Conservation (phyloP, 35 echinoderm and acorn worm genomes). For the Heliocidaris tuberculata region DNA sequence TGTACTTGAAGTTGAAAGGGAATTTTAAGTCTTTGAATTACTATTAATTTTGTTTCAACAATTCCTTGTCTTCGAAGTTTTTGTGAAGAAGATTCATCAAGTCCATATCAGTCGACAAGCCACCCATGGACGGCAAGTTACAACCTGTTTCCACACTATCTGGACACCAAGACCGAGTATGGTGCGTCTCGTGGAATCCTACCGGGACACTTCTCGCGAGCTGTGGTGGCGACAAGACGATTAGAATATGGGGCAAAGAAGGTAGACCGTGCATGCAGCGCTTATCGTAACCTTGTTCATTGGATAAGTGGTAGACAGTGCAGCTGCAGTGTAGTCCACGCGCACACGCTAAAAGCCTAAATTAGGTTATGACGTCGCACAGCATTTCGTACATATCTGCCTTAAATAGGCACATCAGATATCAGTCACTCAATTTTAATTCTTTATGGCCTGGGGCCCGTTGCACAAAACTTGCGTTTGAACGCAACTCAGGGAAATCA, state of each 20-base stretch:
- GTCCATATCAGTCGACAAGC: neutral
- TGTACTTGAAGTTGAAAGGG: too few species aligned
- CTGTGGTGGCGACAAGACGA: slow-evolving; percentile 89
- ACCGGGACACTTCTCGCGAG: slow-evolving; percentile 79
- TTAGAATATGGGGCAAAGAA: slow-evolving; percentile 90
- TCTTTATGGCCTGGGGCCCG: too few species aligned
- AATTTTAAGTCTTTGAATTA: neutral
- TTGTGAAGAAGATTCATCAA: neutral
- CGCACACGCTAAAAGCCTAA: too few species aligned
- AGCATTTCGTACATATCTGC: too few species aligned
- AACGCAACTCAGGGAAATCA: too few species aligned
- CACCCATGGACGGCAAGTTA: slow-evolving; percentile 61
- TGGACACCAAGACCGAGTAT: slow-evolving; percentile 85
- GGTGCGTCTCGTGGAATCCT: slow-evolving; percentile 85
- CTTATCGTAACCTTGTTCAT: too few species aligned
- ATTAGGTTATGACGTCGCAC: too few species aligned
- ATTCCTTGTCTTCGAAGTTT: neutral
- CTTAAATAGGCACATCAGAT: too few species aligned
- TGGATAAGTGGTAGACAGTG: too few species aligned
- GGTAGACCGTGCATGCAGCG: neutral
- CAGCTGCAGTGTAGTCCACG: too few species aligned
- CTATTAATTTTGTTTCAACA: neutral
- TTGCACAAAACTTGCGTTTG: too few species aligned
- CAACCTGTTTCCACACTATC: slow-evolving; percentile 51
- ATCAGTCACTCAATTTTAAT: too few species aligned